Conservation (phyloP, 2,888 invertebrate species). For the Nebria brevicollis region DNA sequence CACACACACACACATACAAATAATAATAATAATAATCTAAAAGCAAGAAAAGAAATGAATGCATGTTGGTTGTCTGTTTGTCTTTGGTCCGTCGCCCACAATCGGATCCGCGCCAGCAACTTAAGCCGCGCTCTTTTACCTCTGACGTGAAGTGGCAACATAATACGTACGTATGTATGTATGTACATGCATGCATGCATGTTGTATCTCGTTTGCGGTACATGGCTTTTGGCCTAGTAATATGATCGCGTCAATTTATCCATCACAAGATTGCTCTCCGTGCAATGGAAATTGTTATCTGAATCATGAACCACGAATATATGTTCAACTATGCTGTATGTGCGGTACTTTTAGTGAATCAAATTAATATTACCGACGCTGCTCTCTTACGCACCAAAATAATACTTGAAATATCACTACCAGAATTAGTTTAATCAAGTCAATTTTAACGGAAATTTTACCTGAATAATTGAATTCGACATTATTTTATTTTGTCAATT, state of each 20-base stretch:
- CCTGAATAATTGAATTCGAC: too few relatives aligned
- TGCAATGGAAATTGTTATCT: background rate
- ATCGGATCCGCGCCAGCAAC: conserved; percentile 6
- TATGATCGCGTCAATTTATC: conserved; percentile 14
- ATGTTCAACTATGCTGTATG: background rate
- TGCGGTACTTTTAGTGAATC: too few relatives aligned
- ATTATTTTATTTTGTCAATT: too few relatives aligned
- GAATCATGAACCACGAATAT: background rate
- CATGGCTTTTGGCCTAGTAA: conserved; percentile 13
- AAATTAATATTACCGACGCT: too few relatives aligned
- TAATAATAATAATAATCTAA: background rate
- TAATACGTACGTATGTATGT: too few relatives aligned
- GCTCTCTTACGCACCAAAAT: too few relatives aligned
- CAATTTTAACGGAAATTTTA: too few relatives aligned
- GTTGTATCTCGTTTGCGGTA: background rate
- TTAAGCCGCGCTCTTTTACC: conserved; percentile 4
- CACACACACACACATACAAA: background rate
- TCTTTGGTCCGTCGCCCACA: conserved; percentile 4
- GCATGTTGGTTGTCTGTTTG: background rate
- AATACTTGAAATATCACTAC: too few relatives aligned
- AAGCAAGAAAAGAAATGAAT: background rate
- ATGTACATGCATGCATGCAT: background rate
- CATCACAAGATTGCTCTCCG: conserved; percentile 20
- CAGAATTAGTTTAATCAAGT: too few relatives aligned
- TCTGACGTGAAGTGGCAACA: conserved; percentile 15